These are phyloP conservation scores for Abramis brama DNA, from an alignment of 2,113 vertebrate genomes.

Conservation along the genomic window DNA sequence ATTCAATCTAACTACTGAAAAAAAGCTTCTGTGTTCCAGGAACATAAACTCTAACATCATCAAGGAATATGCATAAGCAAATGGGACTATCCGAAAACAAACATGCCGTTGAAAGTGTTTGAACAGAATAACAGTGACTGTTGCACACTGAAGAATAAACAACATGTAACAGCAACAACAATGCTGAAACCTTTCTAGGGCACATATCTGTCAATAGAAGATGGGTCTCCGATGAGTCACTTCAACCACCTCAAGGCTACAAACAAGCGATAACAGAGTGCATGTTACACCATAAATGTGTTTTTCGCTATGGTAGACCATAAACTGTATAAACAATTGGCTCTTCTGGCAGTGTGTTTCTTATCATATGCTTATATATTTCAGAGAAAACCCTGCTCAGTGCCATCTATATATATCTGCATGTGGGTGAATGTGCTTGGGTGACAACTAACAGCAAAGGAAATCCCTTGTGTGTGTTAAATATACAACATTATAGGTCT, in stretches of 20 bases:
- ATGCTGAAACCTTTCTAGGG: neutral
- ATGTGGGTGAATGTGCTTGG: neutral
- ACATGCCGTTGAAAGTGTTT: neutral
- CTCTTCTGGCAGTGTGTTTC: neutral
- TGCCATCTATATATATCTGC: neutral
- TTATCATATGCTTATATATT: neutral
- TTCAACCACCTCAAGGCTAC: constrained; percentile 1
- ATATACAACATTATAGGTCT: neutral
- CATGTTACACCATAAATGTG: neutral
- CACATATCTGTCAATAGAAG: constrained; percentile 3
- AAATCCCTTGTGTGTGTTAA: neutral
- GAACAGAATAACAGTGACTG: neutral
- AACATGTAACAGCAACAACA: neutral
- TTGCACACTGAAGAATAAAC: neutral
- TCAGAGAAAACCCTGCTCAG: neutral
- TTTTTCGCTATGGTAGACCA: neutral
- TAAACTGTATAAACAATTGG: neutral
- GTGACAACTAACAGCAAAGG: neutral
- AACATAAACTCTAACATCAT: neutral
- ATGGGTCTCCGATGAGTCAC: constrained; percentile 7
- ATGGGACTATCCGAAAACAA: neutral
- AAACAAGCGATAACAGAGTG: constrained; percentile 2
- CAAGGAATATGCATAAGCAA: neutral
- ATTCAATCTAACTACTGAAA: neutral
- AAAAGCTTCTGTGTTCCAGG: neutral